Percentiles rank a stretch among this genome's conserved stretches.
These are phyloP conservation scores for Tupaia chinensis DNA, from an alignment of 2,113 vertebrate species.

Conservation along the genomic window DNA sequence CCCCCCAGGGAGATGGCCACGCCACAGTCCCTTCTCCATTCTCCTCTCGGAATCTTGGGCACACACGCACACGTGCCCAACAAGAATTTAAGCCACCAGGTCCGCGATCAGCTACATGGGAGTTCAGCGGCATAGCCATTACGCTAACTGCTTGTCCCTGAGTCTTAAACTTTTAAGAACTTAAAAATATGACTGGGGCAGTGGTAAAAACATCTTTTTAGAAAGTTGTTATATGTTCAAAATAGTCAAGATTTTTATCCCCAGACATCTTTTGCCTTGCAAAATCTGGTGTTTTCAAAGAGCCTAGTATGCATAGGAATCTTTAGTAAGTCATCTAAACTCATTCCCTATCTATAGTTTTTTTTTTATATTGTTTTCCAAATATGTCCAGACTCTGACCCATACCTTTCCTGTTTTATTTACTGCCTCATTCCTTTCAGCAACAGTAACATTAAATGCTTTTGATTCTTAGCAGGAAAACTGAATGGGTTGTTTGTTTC, in stretches of 20 bases:
- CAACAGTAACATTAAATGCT: constrained; percentile 1
- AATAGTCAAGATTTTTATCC: constrained; percentile 55
- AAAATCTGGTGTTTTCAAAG: constrained; percentile 20
- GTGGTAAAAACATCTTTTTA: constrained; percentile 17
- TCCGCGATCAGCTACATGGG: too few species aligned
- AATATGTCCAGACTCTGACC: too few species aligned
- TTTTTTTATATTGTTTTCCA: background rate
- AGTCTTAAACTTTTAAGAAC: constrained; percentile 26
- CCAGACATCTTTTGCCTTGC: constrained; percentile 18
- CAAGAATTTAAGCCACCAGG: too few species aligned
- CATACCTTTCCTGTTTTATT: background rate
- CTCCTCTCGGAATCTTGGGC: too few species aligned
- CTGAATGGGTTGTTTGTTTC: background rate
- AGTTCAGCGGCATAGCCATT: too few species aligned
- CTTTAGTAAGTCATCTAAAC: background rate
- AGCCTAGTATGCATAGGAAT: background rate
- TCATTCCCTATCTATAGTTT: background rate
- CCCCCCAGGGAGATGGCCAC: too few species aligned
- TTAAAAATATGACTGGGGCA: background rate
- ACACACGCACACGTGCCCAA: too few species aligned
- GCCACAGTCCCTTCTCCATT: too few species aligned
- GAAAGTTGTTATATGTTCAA: constrained; percentile 5
- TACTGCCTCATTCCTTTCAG: constrained; percentile 31
- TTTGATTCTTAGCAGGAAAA: constrained; percentile 23
- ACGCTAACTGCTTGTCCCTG: too few species aligned